Percentiles rank a stretch among this genome's conserved stretches.
Evolutionary conservation across 2,797 vertebrate species (phyloP).

Genomic region (Pampus argenteus): DNA sequence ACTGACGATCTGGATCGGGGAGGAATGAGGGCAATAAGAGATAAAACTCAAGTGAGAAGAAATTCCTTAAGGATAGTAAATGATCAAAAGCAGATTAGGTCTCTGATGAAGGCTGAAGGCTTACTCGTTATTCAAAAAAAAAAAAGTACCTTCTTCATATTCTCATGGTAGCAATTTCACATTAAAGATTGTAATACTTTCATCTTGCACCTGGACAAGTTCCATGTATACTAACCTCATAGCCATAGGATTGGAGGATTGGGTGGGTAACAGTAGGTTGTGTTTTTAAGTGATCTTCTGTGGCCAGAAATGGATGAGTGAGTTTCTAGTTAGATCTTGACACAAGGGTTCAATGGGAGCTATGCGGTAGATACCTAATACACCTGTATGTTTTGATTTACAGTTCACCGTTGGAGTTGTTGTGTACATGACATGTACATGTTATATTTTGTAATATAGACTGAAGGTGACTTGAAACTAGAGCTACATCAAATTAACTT

Average conservation of each 20-base stretch:
- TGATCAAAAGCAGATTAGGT: conserved; percentile 61
- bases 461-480: too few relatives aligned
- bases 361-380: background rate
- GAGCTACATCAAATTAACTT: background rate
- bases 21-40: conserved; percentile 26
- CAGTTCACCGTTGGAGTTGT: background rate
- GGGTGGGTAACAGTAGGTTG: background rate
- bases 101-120: conserved; percentile 45
- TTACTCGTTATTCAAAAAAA: conserved; percentile 33
- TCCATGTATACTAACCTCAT: background rate
- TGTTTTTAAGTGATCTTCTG: background rate
- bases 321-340: too few relatives aligned
- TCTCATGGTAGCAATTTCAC: background rate
- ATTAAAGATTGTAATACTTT: background rate
- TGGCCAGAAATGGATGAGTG: background rate
- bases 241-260: background rate
- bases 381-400: background rate
- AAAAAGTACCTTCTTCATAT: background rate
- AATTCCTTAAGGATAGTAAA: conserved; percentile 42
- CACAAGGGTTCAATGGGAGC: too few relatives aligned
- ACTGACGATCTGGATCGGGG: conserved; percentile 49
- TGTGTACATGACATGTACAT: background rate
- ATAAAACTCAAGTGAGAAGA: conserved; percentile 17
- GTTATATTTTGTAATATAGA: too few relatives aligned
- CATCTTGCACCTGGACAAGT: background rate